Base-by-base conservation (phyloP, 2,113 vertebrate genomes). In the Aphelocoma coerulescens region DNA sequence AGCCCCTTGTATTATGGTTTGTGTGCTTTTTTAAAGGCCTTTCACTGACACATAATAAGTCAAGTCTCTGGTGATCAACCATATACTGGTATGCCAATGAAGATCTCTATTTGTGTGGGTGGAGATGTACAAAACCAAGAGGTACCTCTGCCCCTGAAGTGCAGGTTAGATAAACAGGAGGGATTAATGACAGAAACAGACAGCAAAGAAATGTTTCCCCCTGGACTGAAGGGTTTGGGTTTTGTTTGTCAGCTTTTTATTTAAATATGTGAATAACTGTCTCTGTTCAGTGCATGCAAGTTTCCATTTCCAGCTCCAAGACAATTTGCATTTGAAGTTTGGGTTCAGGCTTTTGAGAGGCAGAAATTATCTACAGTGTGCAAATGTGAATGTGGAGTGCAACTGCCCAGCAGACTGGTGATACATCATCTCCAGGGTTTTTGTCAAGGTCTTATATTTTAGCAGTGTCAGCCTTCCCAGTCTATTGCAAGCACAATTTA, bases 361-460 rank as follows among this genome's bases (percentile, higher is more conserved):
- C 85, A 91, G 72, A 37, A 93, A 65, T 96, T 93, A 84, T 72
- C 77, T 62, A 33, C 83, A 84, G 32, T 73, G 83, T 92, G 83
- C 52, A 89, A 93, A 94, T 93, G 61, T 72, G 92, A 95, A 73
- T 15, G 4, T 75, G 49, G 81, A 88, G 57, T 67, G 72, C 82
- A 90, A 78, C 87, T 94, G 73, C 81, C 93, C 91, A 80, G 76
- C 85, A 93, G 89, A 68, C 65, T 63, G 49, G 89, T 72, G 63
- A 95, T 95, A 74, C 37, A 95, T 97, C 93, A 94, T 88, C 83
- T 89, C 83, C 84, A 92, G 95, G 86, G 88, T 54, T 96, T 97
- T 89, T 92, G 79, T 93, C 39, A 19, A 92, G 61, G 88, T 84
- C 92, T 94, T 93, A 78, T 89, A 96, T 96, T 96, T 96, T 91